A percentile compares a stretch with the other conserved stretches of the same genome.
phyloP scores from a whole-genome alignment of 92 coral and sea anemone species.

The Chrysogorgia sp. region DNA sequence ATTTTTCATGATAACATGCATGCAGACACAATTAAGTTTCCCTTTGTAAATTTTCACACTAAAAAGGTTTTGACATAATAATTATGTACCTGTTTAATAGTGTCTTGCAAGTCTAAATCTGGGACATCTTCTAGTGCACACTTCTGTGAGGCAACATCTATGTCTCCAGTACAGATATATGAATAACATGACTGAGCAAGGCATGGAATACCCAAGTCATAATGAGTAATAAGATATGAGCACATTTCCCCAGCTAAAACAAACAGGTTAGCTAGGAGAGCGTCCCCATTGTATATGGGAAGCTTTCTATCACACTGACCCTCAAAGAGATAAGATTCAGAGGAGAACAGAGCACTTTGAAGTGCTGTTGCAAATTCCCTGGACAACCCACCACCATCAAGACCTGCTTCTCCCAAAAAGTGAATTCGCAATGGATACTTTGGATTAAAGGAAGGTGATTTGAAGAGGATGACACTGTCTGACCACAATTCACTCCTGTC shows the following conservation, averaged over 20 bases:
- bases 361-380: constrained; percentile 50
- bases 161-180: constrained; percentile 44
- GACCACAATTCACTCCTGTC: constrained; percentile 40
- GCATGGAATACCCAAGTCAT: constrained; percentile 48
- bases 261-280: constrained; percentile 45
- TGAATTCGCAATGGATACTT: constrained; percentile 41
- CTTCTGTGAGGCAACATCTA: constrained; percentile 37
- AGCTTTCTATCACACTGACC: constrained; percentile 43
- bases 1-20: not conserved
- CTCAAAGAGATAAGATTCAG: constrained; percentile 49
- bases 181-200: constrained; percentile 41
- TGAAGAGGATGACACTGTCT: constrained; percentile 47
- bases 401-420: constrained; percentile 50
- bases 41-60: constrained; percentile 19
- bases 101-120: constrained; percentile 31
- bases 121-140: constrained; percentile 49
- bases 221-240: constrained; percentile 41
- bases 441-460: constrained; percentile 44
- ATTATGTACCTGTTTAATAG: constrained; percentile 12
- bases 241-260: constrained; percentile 46
- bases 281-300: constrained; percentile 51
- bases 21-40: no score
- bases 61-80: constrained; percentile 8
- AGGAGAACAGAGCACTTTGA: constrained; percentile 26
- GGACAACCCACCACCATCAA: constrained; percentile 49